A percentile compares a stretch with the other conserved stretches of the same genome.
These are phyloP conservation scores for Trichogramma evanescens DNA, from an alignment of 2,888 invertebrate genomes.

Conservation along the genomic window DNA sequence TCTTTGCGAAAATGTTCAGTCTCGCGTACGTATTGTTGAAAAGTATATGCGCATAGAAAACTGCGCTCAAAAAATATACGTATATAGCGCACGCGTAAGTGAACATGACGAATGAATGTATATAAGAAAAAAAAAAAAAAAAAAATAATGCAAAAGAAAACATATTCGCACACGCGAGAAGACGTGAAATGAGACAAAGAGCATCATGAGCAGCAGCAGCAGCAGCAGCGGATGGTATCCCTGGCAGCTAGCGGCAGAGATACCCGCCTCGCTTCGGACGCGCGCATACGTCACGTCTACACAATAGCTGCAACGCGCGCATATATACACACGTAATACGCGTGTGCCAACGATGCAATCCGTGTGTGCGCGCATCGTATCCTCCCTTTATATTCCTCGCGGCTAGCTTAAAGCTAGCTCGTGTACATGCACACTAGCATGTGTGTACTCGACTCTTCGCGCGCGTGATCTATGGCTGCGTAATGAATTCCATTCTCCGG, in stretches of 20 bases:
- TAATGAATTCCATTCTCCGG: constrained; percentile 14
- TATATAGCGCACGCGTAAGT: no score
- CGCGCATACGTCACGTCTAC: no score
- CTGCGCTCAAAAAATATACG: no score
- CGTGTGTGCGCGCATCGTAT: background rate
- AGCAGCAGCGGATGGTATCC: background rate
- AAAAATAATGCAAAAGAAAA: no score
- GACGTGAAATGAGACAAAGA: background rate
- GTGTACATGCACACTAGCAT: background rate
- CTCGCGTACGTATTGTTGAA: no score
- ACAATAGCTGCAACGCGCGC: no score
- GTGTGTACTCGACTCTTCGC: background rate
- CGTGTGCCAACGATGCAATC: background rate
- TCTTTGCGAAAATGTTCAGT: no score
- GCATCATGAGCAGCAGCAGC: background rate
- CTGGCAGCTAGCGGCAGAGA: background rate
- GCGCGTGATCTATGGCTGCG: constrained; percentile 6
- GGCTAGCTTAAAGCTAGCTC: background rate
- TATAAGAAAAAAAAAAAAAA: no score
- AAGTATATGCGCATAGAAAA: no score
- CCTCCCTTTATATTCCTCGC: background rate
- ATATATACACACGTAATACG: no score
- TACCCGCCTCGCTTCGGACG: no score
- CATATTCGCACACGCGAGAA: background rate
- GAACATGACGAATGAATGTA: constrained; percentile 5